Conservation (phyloP, 2,113 vertebrate species). For the Picathartes gymnocephalus region DNA sequence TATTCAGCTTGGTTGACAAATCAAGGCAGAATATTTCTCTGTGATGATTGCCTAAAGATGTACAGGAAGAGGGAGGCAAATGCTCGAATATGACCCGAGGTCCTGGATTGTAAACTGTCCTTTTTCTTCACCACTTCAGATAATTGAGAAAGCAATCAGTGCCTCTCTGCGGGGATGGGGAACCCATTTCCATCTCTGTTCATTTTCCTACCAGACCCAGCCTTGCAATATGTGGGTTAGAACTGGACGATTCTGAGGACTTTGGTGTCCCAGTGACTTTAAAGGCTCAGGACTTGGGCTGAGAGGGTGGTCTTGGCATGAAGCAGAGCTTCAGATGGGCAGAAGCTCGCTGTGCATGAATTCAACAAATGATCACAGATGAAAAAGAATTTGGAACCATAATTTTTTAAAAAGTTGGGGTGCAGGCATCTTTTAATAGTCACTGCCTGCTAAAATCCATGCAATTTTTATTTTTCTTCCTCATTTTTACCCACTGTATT, state of each 20-base stretch:
- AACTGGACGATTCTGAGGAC: not conserved
- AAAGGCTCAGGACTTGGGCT: not conserved
- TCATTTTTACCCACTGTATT: not conserved
- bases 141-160: not conserved
- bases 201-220: not conserved
- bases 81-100: rapidly evolving
- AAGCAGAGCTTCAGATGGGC: not conserved
- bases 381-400: not conserved
- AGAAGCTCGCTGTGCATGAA: not conserved
- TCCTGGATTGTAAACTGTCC: not conserved
- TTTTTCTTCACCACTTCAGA: not conserved
- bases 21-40: not conserved
- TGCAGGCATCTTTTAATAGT: not conserved
- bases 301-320: not conserved
- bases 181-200: not conserved
- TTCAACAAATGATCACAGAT: not conserved
- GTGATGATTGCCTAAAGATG: not conserved
- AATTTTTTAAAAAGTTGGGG: not conserved
- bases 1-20: not conserved
- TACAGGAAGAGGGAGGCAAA: not conserved
- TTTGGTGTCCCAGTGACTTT: not conserved
- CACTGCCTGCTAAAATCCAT: not conserved
- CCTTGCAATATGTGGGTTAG: not conserved
- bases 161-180: rapidly evolving
- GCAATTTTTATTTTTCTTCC: not conserved